These are phyloP conservation scores for Cossypha niveicapilla DNA, from an alignment of 2,797 vertebrate genomes.

Conservation along the genomic window DNA sequence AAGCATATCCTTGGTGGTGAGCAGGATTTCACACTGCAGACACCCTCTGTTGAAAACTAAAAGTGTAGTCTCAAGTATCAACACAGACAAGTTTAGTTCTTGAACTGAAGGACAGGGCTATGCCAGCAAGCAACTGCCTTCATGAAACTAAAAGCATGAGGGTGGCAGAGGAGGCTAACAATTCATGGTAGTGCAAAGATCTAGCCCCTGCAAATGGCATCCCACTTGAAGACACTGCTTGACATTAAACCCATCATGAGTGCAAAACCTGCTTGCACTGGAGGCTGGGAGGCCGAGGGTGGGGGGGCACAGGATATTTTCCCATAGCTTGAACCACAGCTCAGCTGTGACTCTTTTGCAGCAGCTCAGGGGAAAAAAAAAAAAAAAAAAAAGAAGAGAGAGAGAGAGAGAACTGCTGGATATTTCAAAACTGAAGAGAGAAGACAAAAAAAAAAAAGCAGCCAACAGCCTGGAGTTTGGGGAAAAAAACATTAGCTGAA, in stretches of 20 bases:
- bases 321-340: not conserved
- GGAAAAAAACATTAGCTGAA: not conserved
- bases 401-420: not conserved
- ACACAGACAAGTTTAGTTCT: conserved; percentile 39
- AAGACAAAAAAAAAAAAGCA: not conserved
- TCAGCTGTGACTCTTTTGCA: not conserved
- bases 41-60: not conserved
- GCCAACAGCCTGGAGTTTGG: not conserved
- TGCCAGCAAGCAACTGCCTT: not conserved
- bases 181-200: not conserved
- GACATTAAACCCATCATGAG: not conserved
- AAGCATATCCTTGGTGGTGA: not conserved
- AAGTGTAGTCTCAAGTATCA: conserved; percentile 31
- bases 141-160: not conserved
- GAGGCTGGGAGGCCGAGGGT: not conserved
- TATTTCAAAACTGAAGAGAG: not conserved
- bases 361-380: not conserved
- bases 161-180: not conserved
- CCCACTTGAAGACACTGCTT: not conserved
- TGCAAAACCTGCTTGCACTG: not conserved
- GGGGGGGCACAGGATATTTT: not conserved
- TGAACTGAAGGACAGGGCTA: not conserved
- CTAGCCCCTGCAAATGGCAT: not conserved
- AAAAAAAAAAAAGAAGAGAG: too few relatives aligned
- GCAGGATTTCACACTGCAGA: not conserved